These are phyloP conservation scores for Carassius carassius DNA, from an alignment of 2,113 vertebrate genomes.

Conservation along the genomic window DNA sequence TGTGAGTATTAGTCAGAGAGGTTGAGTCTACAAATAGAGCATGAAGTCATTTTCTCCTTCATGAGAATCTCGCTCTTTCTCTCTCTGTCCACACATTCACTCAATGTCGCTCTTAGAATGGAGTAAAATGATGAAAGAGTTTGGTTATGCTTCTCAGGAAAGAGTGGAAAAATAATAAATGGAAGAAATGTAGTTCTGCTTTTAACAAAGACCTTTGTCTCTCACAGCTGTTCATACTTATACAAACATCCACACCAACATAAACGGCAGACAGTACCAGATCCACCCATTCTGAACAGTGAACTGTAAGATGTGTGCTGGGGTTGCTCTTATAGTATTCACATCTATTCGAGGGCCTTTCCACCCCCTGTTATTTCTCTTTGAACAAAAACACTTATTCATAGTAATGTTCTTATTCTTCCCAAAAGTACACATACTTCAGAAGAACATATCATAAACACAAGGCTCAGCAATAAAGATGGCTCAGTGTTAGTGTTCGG, in stretches of 20 bases:
- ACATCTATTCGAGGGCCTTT: background rate
- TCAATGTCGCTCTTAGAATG: background rate
- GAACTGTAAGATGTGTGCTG: slow-evolving; percentile 16
- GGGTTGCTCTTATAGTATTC: slow-evolving; percentile 5
- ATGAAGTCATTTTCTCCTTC: slow-evolving; percentile 50
- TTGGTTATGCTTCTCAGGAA: background rate
- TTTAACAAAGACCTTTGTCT: slow-evolving; percentile 31
- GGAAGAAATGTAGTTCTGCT: slow-evolving; percentile 18
- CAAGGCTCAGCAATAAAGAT: background rate
- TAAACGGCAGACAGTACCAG: background rate
- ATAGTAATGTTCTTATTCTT: background rate
- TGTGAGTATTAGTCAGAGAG: slow-evolving; percentile 57
- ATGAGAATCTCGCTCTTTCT: slow-evolving; percentile 1
- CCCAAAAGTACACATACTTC: background rate
- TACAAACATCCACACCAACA: background rate
- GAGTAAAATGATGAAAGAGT: background rate
- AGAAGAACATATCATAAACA: background rate
- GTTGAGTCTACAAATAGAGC: slow-evolving; percentile 59
- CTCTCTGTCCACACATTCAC: background rate
- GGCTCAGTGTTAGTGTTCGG: background rate
- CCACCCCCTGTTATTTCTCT: slow-evolving; percentile 2
- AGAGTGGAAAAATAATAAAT: slow-evolving; percentile 25
- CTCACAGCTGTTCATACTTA: slow-evolving; percentile 22
- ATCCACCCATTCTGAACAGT: slow-evolving; percentile 25
- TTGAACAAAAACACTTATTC: slow-evolving; percentile 4